phyloP scores from a whole-genome alignment of 1,140 invertebrate species.

The Heliothis virescens region DNA sequence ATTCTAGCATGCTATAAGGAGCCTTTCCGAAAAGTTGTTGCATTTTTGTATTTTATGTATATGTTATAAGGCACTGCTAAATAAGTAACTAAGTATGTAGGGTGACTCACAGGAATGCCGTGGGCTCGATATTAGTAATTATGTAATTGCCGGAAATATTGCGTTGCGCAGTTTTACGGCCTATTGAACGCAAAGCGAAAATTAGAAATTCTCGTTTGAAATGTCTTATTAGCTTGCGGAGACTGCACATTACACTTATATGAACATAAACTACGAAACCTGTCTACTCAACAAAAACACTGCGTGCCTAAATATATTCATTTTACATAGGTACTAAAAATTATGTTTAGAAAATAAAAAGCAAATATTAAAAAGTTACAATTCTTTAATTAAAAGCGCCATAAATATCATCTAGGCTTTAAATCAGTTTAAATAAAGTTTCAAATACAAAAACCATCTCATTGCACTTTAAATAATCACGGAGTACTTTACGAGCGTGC shows the following conservation, averaged over 20 bases:
- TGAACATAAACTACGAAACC: neutral
- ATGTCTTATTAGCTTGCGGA: slow-evolving; percentile 30
- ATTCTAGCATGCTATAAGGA: too few relatives aligned
- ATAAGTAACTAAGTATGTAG: too few relatives aligned
- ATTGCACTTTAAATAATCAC: neutral
- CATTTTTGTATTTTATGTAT: too few relatives aligned
- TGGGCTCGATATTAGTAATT: neutral
- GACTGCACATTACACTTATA: slow-evolving; percentile 11
- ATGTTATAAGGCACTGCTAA: too few relatives aligned
- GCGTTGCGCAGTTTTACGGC: slow-evolving; percentile 1
- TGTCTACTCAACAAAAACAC: neutral
- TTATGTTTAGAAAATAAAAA: neutral
- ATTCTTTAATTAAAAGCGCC: too few relatives aligned
- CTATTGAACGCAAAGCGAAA: slow-evolving; percentile 28
- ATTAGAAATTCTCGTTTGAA: slow-evolving; percentile 48
- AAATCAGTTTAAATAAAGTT: too few relatives aligned
- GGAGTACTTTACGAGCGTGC: neutral
- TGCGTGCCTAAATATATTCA: neutral
- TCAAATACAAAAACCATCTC: too few relatives aligned
- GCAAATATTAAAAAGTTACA: too few relatives aligned
- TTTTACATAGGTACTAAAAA: neutral
- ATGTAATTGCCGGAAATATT: slow-evolving; percentile 24
- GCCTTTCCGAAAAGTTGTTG: too few relatives aligned
- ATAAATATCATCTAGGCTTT: too few relatives aligned
- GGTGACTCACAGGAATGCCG: too few relatives aligned